Conservation (phyloP, 1,140 invertebrate species). For the Atta cephalotes region DNA sequence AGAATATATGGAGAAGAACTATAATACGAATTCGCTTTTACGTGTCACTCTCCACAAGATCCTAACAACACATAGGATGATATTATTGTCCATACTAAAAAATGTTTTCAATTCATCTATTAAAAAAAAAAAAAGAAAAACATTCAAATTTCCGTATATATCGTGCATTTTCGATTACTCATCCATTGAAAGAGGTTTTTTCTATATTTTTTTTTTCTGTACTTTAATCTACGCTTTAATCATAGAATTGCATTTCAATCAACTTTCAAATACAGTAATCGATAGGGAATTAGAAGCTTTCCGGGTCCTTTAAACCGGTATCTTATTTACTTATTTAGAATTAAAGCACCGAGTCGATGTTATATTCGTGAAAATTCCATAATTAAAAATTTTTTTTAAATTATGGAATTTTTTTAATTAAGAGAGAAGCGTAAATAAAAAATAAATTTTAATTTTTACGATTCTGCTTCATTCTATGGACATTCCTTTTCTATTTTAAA, state of each 20-base stretch:
- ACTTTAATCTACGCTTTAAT: conserved; percentile 12
- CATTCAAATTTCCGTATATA: not conserved
- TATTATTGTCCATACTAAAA: no score
- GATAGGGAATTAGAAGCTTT: conserved; percentile 41
- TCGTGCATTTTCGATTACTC: not conserved
- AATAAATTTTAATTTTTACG: not conserved
- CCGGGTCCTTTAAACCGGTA: conserved; percentile 16
- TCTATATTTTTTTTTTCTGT: not conserved
- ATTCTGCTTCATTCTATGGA: not conserved
- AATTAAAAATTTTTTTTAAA: not conserved
- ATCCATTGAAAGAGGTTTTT: not conserved
- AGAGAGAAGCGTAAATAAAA: not conserved
- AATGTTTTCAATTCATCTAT: no score
- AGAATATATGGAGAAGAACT: not conserved
- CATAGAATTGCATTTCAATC: not conserved
- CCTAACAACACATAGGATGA: no score
- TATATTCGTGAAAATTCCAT: conserved; percentile 44
- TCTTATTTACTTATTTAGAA: conserved; percentile 1
- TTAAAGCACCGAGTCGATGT: conserved; percentile 31
- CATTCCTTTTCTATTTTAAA: not conserved
- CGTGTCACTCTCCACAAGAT: not conserved
- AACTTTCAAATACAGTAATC: conserved; percentile 19
- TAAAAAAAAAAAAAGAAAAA: no score
- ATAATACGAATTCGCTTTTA: not conserved
- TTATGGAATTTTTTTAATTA: not conserved